phyloP scores from a whole-genome alignment of 1,140 invertebrate genomes.

The Plutomurus gul region DNA sequence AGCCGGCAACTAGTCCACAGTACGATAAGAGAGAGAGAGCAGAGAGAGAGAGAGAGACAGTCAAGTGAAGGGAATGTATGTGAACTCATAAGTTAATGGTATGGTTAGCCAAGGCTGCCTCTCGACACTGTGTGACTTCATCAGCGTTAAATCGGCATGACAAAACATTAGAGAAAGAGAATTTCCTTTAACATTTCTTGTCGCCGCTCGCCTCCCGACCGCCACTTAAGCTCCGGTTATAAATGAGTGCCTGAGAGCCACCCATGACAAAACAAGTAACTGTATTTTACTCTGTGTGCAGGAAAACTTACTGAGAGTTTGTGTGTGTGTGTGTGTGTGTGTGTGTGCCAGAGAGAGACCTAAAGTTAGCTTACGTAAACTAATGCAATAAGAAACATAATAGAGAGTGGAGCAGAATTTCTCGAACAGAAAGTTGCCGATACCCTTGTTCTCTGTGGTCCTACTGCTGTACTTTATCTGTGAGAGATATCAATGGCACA shows the following conservation, averaged over 20 bases:
- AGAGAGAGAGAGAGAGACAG: no score
- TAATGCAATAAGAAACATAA: slow-evolving; percentile 12
- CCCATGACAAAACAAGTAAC: neutral
- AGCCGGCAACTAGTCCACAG: no score
- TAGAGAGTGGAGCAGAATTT: neutral
- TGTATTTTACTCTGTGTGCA: no score
- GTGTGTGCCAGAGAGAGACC: neutral
- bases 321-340: neutral
- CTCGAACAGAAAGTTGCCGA: neutral
- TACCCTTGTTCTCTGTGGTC: neutral
- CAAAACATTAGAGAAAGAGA: neutral
- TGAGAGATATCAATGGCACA: no score
- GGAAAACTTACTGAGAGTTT: no score
- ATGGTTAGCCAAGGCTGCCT: no score
- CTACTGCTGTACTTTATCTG: neutral
- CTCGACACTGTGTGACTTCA: no score
- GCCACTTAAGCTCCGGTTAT: neutral
- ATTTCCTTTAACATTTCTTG: neutral
- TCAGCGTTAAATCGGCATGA: neutral
- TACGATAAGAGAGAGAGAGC: no score
- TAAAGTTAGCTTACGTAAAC: neutral
- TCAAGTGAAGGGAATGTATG: no score
- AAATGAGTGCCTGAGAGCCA: neutral
- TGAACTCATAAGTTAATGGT: no score
- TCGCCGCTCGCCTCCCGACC: neutral